phyloP scores from a whole-genome alignment of 2,888 invertebrate species.

The Ornithoptera priamus region DNA sequence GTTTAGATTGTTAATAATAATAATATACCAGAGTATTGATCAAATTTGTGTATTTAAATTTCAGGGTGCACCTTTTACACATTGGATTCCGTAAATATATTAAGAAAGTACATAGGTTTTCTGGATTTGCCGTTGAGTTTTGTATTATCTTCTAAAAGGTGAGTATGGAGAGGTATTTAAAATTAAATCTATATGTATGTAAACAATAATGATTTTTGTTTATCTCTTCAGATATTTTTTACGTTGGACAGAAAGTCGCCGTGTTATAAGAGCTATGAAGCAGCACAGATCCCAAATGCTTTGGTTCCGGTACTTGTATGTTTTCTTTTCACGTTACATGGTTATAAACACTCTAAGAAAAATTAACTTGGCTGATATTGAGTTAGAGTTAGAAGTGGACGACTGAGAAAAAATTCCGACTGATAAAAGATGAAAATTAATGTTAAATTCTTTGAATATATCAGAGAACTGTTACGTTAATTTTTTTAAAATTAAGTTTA shows the following conservation, averaged over 20 bases:
- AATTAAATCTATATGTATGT: background rate
- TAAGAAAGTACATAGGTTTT: conserved; percentile 91
- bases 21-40: background rate
- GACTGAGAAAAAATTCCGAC: conserved; percentile 51
- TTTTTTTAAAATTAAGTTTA: background rate
- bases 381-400: conserved; percentile 87
- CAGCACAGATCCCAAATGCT: conserved; percentile 94
- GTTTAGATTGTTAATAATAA: no score
- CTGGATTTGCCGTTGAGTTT: conserved; percentile 91
- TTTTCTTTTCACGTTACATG: conserved; percentile 93
- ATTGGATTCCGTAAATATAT: conserved; percentile 90
- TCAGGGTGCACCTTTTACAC: conserved; percentile 90
- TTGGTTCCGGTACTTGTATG: conserved; percentile 96
- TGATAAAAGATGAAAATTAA: background rate
- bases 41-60: conserved; percentile 46
- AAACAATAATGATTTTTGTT: background rate
- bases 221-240: conserved; percentile 82
- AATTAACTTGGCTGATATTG: conserved; percentile 86
- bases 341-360: conserved; percentile 92
- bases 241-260: conserved; percentile 80
- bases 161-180: conserved; percentile 42
- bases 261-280: conserved; percentile 88
- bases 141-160: conserved; percentile 88
- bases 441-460: background rate
- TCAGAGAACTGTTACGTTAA: background rate